Conservation (phyloP, 2,888 invertebrate genomes). For the Merodon equestris region DNA sequence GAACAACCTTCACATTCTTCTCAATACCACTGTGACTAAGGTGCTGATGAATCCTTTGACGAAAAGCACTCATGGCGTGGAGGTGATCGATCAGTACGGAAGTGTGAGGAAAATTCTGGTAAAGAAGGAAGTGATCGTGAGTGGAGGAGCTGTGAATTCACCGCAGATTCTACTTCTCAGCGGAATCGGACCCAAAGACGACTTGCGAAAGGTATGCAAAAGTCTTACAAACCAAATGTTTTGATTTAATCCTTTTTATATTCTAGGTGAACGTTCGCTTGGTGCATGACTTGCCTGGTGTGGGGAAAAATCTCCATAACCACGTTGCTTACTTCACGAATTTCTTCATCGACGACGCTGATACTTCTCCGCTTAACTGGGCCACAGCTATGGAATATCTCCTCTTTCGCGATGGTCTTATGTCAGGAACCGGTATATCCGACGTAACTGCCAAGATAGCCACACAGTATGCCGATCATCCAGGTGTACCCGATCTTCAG, state of each 20-base stretch:
- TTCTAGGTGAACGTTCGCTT: slow-evolving; percentile 82
- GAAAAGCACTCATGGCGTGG: slow-evolving; percentile 88
- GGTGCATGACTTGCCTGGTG: slow-evolving; percentile 87
- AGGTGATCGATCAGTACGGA: slow-evolving; percentile 80
- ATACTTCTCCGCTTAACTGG: slow-evolving; percentile 93
- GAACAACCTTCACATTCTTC: slow-evolving; percentile 89
- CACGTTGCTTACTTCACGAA: slow-evolving; percentile 89
- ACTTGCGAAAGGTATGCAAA: slow-evolving; percentile 81
- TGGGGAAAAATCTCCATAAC: slow-evolving; percentile 91
- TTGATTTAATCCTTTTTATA: slow-evolving; percentile 1
- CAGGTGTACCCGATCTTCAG: slow-evolving; percentile 90
- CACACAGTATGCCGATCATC: slow-evolving; percentile 87
- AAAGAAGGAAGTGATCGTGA: slow-evolving; percentile 88
- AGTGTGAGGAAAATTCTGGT: slow-evolving; percentile 83
- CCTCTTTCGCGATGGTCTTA: slow-evolving; percentile 91
- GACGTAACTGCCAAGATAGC: slow-evolving; percentile 92
- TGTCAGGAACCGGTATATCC: slow-evolving; percentile 93
- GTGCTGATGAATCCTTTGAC: slow-evolving; percentile 87
- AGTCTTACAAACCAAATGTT: background rate
- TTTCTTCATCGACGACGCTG: slow-evolving; percentile 90
- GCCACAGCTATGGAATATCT: slow-evolving; percentile 95
- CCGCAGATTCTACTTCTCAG: slow-evolving; percentile 95
- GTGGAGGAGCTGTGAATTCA: slow-evolving; percentile 93
- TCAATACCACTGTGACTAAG: slow-evolving; percentile 89
- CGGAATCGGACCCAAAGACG: slow-evolving; percentile 89